Percentiles rank a stretch among this genome's conserved stretches.
Conservation (phyloP, 2,888 invertebrate genomes). For the Habrosyne pyritoides region DNA sequence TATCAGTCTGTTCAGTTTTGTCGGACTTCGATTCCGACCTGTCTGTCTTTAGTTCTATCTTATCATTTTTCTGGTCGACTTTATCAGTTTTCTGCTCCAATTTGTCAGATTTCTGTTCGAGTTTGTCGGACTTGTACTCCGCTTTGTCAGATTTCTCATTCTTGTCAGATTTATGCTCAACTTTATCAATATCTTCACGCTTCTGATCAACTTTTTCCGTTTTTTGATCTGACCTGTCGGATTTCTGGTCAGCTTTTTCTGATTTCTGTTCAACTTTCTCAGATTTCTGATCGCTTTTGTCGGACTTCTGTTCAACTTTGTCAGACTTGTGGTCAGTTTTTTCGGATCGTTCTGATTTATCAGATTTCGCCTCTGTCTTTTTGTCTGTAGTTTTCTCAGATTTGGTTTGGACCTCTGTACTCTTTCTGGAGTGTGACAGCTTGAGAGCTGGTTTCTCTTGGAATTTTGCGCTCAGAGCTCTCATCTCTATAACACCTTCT, state of each 20-base stretch:
- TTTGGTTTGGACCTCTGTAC: slow-evolving; percentile 57
- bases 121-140: slow-evolving; percentile 25
- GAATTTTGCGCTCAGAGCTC: slow-evolving; percentile 74
- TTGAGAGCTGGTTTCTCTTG: slow-evolving; percentile 67
- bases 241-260: slow-evolving; percentile 34
- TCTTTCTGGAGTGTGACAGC: slow-evolving; percentile 60
- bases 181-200: slow-evolving; percentile 31
- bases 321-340: slow-evolving; percentile 8
- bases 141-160: slow-evolving; percentile 26
- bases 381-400: slow-evolving; percentile 52
- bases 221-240: slow-evolving; percentile 32
- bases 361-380: slow-evolving; percentile 40
- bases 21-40: slow-evolving; percentile 4
- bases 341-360: slow-evolving; percentile 13
- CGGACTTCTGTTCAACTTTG: slow-evolving; percentile 30
- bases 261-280: slow-evolving; percentile 36
- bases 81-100: slow-evolving; percentile 26
- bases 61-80: slow-evolving; percentile 5
- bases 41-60: slow-evolving; percentile 8
- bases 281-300: slow-evolving; percentile 37
- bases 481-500: slow-evolving; percentile 77
- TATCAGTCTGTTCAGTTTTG: slow-evolving; percentile 10
- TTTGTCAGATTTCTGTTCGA: slow-evolving; percentile 33
- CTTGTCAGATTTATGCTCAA: slow-evolving; percentile 22
- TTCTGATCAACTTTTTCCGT: slow-evolving; percentile 34